A percentile compares a stretch with the other conserved stretches of the same genome.
These are phyloP conservation scores for Lucifuga dentata DNA, from an alignment of 2,113 vertebrate species.

Conservation along the genomic window DNA sequence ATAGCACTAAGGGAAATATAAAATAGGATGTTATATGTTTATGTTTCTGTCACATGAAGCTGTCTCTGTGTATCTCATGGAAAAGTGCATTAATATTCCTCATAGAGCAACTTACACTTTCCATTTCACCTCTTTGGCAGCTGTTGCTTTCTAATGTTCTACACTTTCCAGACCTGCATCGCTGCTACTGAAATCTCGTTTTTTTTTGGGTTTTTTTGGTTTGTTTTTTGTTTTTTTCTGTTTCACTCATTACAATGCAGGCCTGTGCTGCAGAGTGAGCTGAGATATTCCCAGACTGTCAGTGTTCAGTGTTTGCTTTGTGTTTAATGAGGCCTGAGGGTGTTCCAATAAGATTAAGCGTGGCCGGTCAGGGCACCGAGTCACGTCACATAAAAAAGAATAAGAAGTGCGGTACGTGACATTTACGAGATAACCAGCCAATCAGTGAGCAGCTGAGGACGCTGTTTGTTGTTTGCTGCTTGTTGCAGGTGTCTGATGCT, in stretches of 20 bases:
- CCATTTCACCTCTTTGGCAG: constrained; percentile 11
- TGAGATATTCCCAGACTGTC: constrained; percentile 45
- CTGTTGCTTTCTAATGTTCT: constrained; percentile 24
- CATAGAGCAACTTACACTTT: neutral
- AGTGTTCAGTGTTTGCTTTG: constrained; percentile 55
- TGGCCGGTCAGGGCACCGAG: constrained; percentile 63
- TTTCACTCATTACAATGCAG: constrained; percentile 29
- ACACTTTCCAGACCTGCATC: constrained; percentile 13
- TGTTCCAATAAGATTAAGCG: constrained; percentile 73
- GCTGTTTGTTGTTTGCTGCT: constrained; percentile 39
- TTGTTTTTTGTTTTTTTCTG: too few relatives aligned
- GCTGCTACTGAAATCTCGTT: constrained; percentile 29
- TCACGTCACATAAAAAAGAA: constrained; percentile 78
- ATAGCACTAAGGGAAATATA: too few relatives aligned
- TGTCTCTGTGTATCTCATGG: neutral
- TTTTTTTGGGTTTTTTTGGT: constrained; percentile 30
- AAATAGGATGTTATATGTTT: neutral
- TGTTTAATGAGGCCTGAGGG: constrained; percentile 69
- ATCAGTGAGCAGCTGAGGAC: constrained; percentile 57
- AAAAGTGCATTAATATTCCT: neutral
- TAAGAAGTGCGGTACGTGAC: constrained; percentile 61
- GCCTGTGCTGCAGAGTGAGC: constrained; percentile 27
- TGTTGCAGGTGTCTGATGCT: constrained; percentile 55
- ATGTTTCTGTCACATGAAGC: neutral
- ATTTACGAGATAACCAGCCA: constrained; percentile 67